Percentiles rank a stretch among this genome's conserved stretches.
phyloP scores from a whole-genome alignment of 2,888 invertebrate species.

The Anorthoa munda region DNA sequence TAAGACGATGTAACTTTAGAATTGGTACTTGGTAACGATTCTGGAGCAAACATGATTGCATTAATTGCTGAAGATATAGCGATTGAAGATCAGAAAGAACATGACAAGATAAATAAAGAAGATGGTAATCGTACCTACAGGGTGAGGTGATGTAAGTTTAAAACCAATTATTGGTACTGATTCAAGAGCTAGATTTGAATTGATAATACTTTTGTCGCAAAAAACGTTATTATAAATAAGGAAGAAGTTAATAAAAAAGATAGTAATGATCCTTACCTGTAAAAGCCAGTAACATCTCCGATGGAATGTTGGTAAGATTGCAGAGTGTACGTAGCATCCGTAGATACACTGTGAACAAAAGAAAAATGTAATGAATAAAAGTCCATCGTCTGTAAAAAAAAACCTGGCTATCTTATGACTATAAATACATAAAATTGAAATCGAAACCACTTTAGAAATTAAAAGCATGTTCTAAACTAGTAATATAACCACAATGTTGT shows the following conservation, averaged over 20 bases:
- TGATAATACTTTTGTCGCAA: too few relatives aligned
- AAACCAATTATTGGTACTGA: not conserved
- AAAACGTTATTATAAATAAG: not conserved
- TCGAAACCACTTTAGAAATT: not conserved
- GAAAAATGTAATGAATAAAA: too few relatives aligned
- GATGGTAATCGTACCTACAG: constrained; percentile 2
- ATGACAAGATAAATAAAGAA: too few relatives aligned
- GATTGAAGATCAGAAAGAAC: too few relatives aligned
- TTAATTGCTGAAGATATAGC: not conserved
- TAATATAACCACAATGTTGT: not conserved
- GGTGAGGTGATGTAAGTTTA: constrained; percentile 16
- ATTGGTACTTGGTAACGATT: not conserved
- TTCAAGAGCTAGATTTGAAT: not conserved
- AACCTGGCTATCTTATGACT: too few relatives aligned
- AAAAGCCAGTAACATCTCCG: constrained; percentile 99
- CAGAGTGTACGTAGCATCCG: constrained; percentile 99
- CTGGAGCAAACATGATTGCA: not conserved
- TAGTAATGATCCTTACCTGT: constrained; percentile 92
- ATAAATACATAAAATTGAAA: too few relatives aligned
- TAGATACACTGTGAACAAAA: constrained; percentile 95
- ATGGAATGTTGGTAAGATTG: constrained; percentile 99
- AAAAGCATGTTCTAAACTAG: not conserved
- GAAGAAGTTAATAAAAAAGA: constrained; percentile 25
- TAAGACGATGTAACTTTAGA: constrained; percentile 23
- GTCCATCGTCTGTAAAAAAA: too few relatives aligned